Percentiles rank a stretch among this genome's conserved stretches.
Evolutionary conservation across 2,113 vertebrate genomes (phyloP).

Genomic region (Cryptomyrus ogoouensis): DNA sequence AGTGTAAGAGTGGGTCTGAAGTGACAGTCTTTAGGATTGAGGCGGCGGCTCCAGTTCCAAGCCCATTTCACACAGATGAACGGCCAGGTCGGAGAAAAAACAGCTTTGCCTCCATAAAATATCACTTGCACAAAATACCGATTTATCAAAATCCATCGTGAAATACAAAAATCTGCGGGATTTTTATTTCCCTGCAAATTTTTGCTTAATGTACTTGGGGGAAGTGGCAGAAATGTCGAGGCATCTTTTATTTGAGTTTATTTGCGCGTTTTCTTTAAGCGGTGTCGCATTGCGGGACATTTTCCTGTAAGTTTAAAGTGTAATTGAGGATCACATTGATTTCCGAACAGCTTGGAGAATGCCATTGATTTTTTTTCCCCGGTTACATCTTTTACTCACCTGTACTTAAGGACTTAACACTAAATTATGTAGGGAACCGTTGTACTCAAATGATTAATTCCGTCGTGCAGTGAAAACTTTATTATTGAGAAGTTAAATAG

Average conservation of each 20-base stretch:
- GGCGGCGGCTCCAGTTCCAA: slow-evolving; percentile 53
- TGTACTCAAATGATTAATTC: neutral
- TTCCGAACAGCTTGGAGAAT: neutral
- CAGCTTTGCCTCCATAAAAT: slow-evolving; percentile 51
- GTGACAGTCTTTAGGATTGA: slow-evolving; percentile 69
- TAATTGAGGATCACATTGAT: slow-evolving; percentile 16
- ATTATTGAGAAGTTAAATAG: neutral
- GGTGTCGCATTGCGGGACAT: neutral
- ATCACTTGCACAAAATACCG: slow-evolving; percentile 42
- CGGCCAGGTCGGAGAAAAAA: slow-evolving; percentile 26
- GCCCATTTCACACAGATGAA: slow-evolving; percentile 54
- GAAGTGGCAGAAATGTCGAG: neutral
- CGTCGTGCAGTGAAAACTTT: neutral
- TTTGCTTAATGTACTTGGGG: slow-evolving; percentile 41
- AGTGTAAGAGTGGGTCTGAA: slow-evolving; percentile 58
- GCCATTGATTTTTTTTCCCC: neutral
- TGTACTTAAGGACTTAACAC: neutral
- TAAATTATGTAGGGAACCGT: neutral
- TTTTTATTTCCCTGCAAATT: slow-evolving; percentile 49
- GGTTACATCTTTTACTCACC: neutral
- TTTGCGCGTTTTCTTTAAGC: neutral
- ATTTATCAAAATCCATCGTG: slow-evolving; percentile 61
- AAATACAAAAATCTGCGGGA: slow-evolving; percentile 48
- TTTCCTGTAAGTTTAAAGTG: neutral
- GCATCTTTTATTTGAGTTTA: neutral